These are phyloP conservation scores for Chaetura pelagica DNA, from an alignment of 2,113 vertebrate genomes.

Conservation along the genomic window DNA sequence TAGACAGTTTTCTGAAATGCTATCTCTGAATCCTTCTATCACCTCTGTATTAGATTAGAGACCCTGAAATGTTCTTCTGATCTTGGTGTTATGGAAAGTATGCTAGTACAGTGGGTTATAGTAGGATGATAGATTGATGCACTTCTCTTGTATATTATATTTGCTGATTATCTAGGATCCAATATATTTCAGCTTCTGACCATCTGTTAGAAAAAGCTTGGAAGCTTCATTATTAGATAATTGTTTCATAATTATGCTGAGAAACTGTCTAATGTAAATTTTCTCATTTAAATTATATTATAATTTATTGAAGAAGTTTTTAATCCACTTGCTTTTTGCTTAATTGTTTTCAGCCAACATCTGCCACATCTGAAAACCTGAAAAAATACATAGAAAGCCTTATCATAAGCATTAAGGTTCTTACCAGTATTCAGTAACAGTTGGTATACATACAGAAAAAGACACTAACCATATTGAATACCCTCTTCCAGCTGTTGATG, in stretches of 20 bases:
- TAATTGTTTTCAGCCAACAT: constrained; percentile 61
- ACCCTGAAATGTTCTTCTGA: not conserved
- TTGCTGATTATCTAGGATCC: constrained; percentile 61
- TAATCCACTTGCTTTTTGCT: constrained; percentile 25
- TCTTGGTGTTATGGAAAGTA: not conserved
- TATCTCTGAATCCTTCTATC: not conserved
- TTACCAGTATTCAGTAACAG: not conserved
- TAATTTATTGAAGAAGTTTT: constrained; percentile 53
- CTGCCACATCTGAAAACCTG: constrained; percentile 32
- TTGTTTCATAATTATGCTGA: constrained; percentile 62
- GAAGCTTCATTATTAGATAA: constrained; percentile 62
- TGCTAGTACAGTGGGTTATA: not conserved
- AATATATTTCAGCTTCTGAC: constrained; percentile 57
- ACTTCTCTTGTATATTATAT: constrained; percentile 44
- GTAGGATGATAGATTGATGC: constrained; percentile 24
- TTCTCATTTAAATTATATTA: constrained; percentile 45
- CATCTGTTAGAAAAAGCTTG: constrained; percentile 65
- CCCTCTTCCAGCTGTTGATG: constrained; percentile 54
- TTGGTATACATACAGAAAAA: constrained; percentile 42
- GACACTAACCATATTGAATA: constrained; percentile 8
- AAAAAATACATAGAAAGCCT: not conserved
- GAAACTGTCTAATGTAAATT: constrained; percentile 31
- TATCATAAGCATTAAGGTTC: not conserved
- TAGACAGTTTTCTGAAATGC: not conserved
- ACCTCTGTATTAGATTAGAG: not conserved